These are phyloP conservation scores for Rapana venosa DNA, from an alignment of 2,888 invertebrate species.

Conservation along the genomic window DNA sequence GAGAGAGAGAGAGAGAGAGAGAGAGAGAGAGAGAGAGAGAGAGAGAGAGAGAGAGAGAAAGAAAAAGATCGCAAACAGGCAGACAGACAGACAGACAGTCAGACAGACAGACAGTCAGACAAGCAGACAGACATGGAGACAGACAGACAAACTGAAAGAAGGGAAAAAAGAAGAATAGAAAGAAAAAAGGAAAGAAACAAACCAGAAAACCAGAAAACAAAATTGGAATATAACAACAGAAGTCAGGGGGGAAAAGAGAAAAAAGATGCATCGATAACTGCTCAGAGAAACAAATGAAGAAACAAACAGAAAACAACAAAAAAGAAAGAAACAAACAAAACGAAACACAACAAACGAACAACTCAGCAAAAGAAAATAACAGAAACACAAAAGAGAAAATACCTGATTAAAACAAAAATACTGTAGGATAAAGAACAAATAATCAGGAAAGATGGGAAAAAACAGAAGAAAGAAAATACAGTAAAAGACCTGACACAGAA, in stretches of 20 bases:
- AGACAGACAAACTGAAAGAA: not conserved
- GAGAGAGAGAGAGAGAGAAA: not conserved
- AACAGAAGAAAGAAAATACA: not conserved
- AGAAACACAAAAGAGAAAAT: not conserved
- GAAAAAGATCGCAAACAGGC: not conserved
- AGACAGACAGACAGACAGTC: not conserved
- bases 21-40: slow-evolving; percentile 30
- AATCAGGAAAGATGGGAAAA: not conserved
- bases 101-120: not conserved
- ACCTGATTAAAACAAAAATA: not conserved
- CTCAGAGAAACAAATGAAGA: not conserved
- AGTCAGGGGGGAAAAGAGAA: too few relatives aligned
- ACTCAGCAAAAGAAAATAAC: not conserved
- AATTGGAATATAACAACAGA: too few relatives aligned
- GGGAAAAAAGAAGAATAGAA: not conserved
- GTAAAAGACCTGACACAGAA: not conserved
- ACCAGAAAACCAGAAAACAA: not conserved
- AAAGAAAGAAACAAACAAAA: not conserved
- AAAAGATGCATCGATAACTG: too few relatives aligned
- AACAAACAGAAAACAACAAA: too few relatives aligned
- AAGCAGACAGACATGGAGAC: not conserved
- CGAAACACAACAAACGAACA: not conserved
- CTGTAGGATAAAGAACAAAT: too few relatives aligned
- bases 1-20: slow-evolving; percentile 35
- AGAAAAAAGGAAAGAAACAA: too few relatives aligned